Base-by-base conservation (phyloP, 1,140 invertebrate genomes). In the Anoplophora glabripennis region DNA sequence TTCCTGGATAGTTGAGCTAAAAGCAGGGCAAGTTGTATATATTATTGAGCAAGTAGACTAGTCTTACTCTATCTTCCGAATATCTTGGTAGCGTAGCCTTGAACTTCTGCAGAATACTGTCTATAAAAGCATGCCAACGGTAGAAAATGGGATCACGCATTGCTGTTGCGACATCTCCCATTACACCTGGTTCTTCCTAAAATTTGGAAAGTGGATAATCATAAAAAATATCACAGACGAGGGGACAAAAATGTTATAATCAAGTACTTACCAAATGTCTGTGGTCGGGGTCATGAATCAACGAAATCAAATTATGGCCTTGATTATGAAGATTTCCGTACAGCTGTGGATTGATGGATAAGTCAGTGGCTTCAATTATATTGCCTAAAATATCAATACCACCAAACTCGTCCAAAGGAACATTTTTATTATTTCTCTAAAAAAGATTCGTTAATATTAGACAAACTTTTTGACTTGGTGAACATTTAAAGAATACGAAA, bases 71-170 rank as follows among this genome's bases (percentile, higher is more conserved):
- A 58, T 83, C 75, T 10, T 70, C 66, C 1, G 74, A 82, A 63
- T 90, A 90, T 37, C 80, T 71, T 0, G 82, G 76, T 14, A 92
- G 73, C 4, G 84, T 86, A 28, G 79, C 81, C 74, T 93, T 93
- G 72, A 87, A 86, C 65, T 87, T 80, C 56, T 84, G 79, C 78
- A 93, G 92, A 4, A 93, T 77, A 49, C 90, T 83, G 66, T 94
- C 89, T 12, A 93, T 79, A 66, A 85, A 87, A 3, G 87, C 84
- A 67, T 93, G 91, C 86, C 86, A 92, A 70, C 88, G 83, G 74
- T 92, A 94, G 77, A 94, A 93, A 8, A 89, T 76, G 0, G 91
- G 90, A 75, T 94, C 91, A 8, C 90, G 80, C 88, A 89, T 87
- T 7, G 86, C 84, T 7, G 86, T 89, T 0, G 82, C 78, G 0